A percentile compares a stretch with the other conserved stretches of the same genome.
These are phyloP conservation scores for Campoletis sonorensis DNA, from an alignment of 1,140 invertebrate genomes.

Conservation along the genomic window DNA sequence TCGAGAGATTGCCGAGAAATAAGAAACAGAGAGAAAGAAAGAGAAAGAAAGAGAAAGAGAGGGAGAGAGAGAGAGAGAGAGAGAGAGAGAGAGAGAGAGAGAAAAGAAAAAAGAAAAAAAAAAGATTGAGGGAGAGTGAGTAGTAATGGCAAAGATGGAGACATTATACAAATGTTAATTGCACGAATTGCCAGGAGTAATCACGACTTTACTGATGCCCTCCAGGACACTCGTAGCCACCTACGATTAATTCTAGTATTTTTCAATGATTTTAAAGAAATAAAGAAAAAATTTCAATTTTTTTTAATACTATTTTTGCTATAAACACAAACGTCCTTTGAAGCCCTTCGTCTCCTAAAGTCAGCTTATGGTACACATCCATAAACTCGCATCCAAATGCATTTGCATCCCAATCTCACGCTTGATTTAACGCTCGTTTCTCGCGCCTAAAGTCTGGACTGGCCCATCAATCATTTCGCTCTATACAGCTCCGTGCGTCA, in stretches of 20 bases:
- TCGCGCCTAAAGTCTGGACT: constrained; percentile 5
- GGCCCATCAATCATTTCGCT: constrained; percentile 19
- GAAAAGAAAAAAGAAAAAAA: not conserved
- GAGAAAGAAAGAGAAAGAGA: not conserved
- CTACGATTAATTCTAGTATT: constrained; percentile 47
- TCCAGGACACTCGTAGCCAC: constrained; percentile 39
- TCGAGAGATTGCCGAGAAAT: not conserved
- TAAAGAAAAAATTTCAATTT: too few relatives aligned
- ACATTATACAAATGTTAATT: constrained; percentile 74
- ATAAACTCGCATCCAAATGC: constrained; percentile 42
- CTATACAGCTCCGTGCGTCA: not conserved
- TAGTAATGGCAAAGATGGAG: constrained; percentile 59
- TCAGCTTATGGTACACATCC: not conserved
- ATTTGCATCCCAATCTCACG: constrained; percentile 73
- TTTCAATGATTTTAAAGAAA: too few relatives aligned
- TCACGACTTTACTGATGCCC: constrained; percentile 50
- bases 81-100: not conserved
- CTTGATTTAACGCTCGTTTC: constrained; percentile 67
- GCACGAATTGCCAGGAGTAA: constrained; percentile 68
- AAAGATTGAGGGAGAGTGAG: constrained; percentile 23
- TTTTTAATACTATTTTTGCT: too few relatives aligned
- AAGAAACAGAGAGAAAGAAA: too few relatives aligned
- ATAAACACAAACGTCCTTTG: constrained; percentile 4
- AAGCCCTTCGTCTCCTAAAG: constrained; percentile 23
- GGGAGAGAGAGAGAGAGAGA: not conserved